Base-by-base conservation (phyloP, 2,888 invertebrate genomes). In the Pardosa pseudoannulata region DNA sequence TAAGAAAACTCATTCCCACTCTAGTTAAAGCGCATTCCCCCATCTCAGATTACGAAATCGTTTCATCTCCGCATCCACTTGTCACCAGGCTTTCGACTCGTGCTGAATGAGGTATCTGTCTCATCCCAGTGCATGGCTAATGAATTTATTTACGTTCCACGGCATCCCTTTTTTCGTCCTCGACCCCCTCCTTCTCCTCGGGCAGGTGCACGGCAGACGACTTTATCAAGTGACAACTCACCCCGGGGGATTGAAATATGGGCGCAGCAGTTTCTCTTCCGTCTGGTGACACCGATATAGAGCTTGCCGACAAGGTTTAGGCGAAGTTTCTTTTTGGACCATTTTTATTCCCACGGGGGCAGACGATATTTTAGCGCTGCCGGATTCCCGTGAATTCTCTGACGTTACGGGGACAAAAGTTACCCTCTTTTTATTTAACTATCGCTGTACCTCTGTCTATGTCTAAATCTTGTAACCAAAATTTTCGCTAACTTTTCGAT, bases 61-160 rank as follows among this genome's bases (percentile, higher is more conserved):
- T n/a, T n/a, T n/a, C n/a, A n/a, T n/a, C n/a, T n/a, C n/a, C n/a
- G n/a, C n/a, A n/a, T n/a, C n/a, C n/a, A n/a, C n/a, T n/a, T n/a
- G n/a, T n/a, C n/a, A n/a, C n/a, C n/a, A n/a, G n/a, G n/a, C n/a
- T n/a, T n/a, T n/a, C n/a, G n/a, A n/a, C n/a, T n/a, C n/a, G n/a
- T n/a, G n/a, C n/a, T n/a, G n/a, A n/a, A n/a, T n/a, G n/a, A n/a
- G n/a, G n/a, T n/a, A n/a, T n/a, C n/a, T n/a, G n/a, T n/a, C n/a
- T n/a, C n/a, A n/a, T n/a, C n/a, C n/a, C n/a, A n/a, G n/a, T 83
- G 76, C 82, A 83, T 83, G 64, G 16, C 76, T 76, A 83, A 83
- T 83, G 82, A 83, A 76, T 83, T 83, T 83, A 83, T 83, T 76
- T 65, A 39, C 64, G 82, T 75, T 36, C 32, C 67, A n/a, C n/a